phyloP scores from a whole-genome alignment of 1,140 invertebrate genomes.

The Bombus difficillimus region DNA sequence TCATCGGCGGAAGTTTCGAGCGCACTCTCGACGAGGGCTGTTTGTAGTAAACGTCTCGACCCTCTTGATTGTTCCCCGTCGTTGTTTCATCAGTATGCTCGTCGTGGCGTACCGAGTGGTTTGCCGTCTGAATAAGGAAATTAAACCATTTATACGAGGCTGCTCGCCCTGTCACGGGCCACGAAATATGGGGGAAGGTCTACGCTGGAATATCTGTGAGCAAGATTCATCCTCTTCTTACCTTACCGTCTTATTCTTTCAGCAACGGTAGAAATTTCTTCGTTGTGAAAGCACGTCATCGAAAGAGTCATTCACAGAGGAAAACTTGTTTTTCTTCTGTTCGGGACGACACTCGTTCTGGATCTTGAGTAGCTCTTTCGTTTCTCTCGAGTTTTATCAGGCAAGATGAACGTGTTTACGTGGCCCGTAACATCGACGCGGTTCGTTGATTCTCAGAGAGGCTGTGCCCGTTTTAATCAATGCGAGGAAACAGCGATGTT shows the following conservation, averaged over 20 bases:
- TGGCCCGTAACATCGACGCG: neutral
- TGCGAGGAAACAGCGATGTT: conserved; percentile 34
- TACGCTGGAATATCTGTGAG: neutral
- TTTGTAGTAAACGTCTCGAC: conserved; percentile 63
- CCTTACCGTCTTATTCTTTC: conserved; percentile 27
- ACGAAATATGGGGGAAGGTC: conserved; percentile 19
- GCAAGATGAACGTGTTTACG: conserved; percentile 14
- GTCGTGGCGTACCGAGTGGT: conserved; percentile 41
- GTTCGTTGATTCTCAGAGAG: neutral
- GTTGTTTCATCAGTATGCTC: conserved; percentile 64
- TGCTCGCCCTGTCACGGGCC: conserved; percentile 8
- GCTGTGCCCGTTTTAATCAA: conserved; percentile 38
- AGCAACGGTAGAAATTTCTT: neutral
- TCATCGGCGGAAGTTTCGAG: conserved; percentile 61
- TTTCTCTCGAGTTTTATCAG: neutral
- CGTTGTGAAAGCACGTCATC: neutral
- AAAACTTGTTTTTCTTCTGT: conserved; percentile 3
- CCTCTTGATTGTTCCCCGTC: conserved; percentile 62
- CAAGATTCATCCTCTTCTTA: neutral
- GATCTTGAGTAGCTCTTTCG: neutral
- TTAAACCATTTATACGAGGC: conserved; percentile 63
- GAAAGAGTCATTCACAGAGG: neutral
- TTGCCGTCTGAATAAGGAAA: conserved; percentile 63
- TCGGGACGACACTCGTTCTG: neutral
- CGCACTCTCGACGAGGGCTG: conserved; percentile 46